Conservation (phyloP, 2,888 invertebrate species). For the Celastrina argiolus region DNA sequence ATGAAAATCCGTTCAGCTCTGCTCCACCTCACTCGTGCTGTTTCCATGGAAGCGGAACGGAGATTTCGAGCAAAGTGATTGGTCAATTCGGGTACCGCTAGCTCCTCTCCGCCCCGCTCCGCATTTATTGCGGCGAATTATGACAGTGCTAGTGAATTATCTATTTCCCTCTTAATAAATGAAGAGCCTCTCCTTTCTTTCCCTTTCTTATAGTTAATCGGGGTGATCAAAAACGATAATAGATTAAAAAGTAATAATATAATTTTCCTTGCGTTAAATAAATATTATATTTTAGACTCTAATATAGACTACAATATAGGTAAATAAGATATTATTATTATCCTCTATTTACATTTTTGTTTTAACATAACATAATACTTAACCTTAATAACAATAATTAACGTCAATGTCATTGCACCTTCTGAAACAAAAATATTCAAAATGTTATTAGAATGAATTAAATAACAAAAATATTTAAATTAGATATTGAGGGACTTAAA, state of each 20-base stretch:
- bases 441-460: background rate
- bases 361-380: background rate
- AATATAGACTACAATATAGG: no score
- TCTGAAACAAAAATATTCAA: conserved; percentile 53
- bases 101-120: no score
- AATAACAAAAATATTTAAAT: background rate
- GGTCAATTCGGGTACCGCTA: no score
- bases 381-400: background rate
- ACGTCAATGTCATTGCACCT: conserved; percentile 57
- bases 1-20: no score
- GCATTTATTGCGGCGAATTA: no score
- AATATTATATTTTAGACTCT: background rate
- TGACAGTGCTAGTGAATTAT: no score
- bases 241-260: conserved; percentile 5
- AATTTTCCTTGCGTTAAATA: background rate
- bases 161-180: no score
- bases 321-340: background rate
- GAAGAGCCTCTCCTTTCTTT: background rate
- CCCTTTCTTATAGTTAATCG: background rate
- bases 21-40: no score
- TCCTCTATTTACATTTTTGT: background rate
- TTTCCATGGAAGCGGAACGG: no score
- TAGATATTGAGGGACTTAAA: no score
- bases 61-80: no score
- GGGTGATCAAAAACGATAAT: background rate